Percentiles rank a stretch among this genome's conserved stretches.
These are phyloP conservation scores for Pachyramphus minor DNA, from an alignment of 2,113 vertebrate species.

Conservation along the genomic window DNA sequence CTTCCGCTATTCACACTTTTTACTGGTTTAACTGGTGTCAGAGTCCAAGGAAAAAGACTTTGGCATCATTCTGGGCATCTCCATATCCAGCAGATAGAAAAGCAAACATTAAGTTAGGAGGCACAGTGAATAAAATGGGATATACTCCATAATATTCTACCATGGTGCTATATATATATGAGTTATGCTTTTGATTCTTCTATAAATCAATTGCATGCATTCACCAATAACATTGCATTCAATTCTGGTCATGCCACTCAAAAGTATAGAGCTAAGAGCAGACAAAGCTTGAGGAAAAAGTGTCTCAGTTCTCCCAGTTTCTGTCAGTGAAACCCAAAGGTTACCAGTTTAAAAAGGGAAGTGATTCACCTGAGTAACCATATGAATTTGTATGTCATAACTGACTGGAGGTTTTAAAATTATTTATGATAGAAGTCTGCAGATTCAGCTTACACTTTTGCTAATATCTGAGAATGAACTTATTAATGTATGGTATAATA, in stretches of 20 bases:
- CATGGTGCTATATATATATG: neutral
- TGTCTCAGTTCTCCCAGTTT: neutral
- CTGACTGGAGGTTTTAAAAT: neutral
- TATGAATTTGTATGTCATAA: neutral
- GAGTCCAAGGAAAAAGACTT: neutral
- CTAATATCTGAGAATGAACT: neutral
- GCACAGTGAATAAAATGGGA: neutral
- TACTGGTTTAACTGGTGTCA: neutral
- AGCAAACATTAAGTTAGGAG: neutral
- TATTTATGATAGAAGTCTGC: neutral
- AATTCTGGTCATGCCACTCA: neutral
- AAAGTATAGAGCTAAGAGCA: neutral
- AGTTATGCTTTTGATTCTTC: neutral
- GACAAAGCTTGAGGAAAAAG: neutral
- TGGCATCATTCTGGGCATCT: neutral
- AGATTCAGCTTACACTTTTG: neutral
- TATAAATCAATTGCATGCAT: neutral
- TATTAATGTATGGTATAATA: neutral
- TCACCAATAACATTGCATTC: neutral
- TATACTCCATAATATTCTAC: neutral
- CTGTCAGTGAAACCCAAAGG: neutral
- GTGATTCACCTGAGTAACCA: neutral
- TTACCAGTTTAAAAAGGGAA: neutral
- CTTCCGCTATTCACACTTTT: neutral
- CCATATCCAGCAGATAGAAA: neutral